phyloP scores from a whole-genome alignment of 2,113 vertebrate species.

The Carollia perspicillata region DNA sequence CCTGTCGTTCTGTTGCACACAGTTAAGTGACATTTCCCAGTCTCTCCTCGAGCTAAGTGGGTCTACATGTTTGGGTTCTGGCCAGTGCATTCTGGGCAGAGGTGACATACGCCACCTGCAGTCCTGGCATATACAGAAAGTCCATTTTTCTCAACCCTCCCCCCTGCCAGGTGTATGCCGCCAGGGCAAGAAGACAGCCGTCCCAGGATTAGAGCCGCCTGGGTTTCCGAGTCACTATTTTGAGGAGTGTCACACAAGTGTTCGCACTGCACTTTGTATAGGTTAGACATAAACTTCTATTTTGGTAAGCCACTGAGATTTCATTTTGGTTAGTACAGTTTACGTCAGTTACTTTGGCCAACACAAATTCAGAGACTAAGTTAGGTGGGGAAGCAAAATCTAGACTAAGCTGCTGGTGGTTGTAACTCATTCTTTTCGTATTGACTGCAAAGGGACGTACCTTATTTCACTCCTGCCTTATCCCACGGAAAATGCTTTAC shows the following conservation, averaged over 20 bases:
- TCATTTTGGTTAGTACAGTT: background rate
- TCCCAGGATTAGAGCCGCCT: background rate
- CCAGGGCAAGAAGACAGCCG: background rate
- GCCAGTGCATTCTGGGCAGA: background rate
- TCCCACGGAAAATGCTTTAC: background rate
- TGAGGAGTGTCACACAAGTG: background rate
- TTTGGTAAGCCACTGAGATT: background rate
- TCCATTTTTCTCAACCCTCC: background rate
- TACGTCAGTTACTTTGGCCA: background rate
- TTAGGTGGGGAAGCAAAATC: background rate
- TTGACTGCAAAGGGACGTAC: background rate
- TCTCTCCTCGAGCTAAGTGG: background rate
- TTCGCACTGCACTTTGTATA: background rate
- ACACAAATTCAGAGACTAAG: background rate
- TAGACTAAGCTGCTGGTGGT: background rate
- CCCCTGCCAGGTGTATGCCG: background rate
- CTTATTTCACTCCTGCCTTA: conserved; percentile 12
- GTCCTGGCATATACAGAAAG: background rate
- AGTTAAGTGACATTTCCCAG: background rate
- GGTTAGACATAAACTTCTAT: background rate
- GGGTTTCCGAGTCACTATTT: background rate
- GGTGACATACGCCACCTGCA: background rate
- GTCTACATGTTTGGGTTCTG: background rate
- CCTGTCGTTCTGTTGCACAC: background rate
- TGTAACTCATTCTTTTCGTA: background rate